Percentiles rank a stretch among this genome's conserved stretches.
phyloP scores from a whole-genome alignment of 2,888 invertebrate genomes.

The Boloria selene region DNA sequence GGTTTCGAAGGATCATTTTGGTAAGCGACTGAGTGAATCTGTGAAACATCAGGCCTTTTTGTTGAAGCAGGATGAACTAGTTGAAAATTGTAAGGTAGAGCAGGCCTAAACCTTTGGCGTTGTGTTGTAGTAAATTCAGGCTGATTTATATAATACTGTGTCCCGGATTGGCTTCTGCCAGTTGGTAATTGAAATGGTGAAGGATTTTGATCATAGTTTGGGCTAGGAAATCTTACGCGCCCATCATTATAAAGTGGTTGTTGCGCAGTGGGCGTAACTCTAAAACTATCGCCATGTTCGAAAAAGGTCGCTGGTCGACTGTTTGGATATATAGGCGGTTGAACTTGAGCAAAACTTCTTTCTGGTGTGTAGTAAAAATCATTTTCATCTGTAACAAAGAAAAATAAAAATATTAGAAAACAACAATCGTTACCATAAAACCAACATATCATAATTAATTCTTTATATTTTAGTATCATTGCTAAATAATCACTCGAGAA shows the following conservation, averaged over 20 bases:
- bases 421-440: too few relatives aligned
- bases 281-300: constrained; percentile 67
- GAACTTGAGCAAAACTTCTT: constrained; percentile 80
- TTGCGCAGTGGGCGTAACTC: constrained; percentile 60
- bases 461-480: too few relatives aligned
- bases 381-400: constrained; percentile 73
- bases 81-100: constrained; percentile 73
- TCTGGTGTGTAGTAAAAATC: constrained; percentile 77
- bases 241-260: constrained; percentile 67
- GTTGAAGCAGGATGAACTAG: constrained; percentile 75
- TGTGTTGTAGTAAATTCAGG: constrained; percentile 67
- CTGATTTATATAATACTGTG: constrained; percentile 75
- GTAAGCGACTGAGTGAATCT: constrained; percentile 81
- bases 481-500: too few relatives aligned
- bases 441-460: too few relatives aligned
- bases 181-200: constrained; percentile 76
- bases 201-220: constrained; percentile 77
- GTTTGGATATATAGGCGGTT: constrained; percentile 72
- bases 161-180: constrained; percentile 73
- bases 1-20: constrained; percentile 83
- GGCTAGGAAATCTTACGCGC: constrained; percentile 69
- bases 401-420: constrained; percentile 10
- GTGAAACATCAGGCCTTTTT: constrained; percentile 80
- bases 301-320: constrained; percentile 66
- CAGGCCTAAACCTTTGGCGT: constrained; percentile 69